These are phyloP conservation scores for Parnassius orleans DNA, from an alignment of 2,888 invertebrate genomes.

Conservation along the genomic window DNA sequence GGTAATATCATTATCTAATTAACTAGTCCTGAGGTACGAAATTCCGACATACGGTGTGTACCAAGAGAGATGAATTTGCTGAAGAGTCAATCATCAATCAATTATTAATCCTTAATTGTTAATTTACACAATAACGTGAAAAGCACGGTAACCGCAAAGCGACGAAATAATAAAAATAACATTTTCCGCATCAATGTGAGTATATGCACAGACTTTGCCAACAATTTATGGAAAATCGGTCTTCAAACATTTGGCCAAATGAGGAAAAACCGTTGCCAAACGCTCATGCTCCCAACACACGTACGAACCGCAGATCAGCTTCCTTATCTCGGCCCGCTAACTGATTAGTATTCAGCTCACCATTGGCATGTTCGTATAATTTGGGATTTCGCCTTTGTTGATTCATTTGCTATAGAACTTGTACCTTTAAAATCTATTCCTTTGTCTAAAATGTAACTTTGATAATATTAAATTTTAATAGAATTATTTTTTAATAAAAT, in stretches of 20 bases:
- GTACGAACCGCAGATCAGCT: constrained; percentile 49
- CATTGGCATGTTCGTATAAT: constrained; percentile 51
- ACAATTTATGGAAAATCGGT: constrained; percentile 24
- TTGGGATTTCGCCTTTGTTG: constrained; percentile 50
- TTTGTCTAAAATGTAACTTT: too few relatives aligned
- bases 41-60: too few relatives aligned
- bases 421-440: background rate
- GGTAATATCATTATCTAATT: too few relatives aligned
- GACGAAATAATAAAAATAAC: too few relatives aligned
- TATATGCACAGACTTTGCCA: constrained; percentile 12
- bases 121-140: too few relatives aligned
- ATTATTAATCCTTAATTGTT: too few relatives aligned
- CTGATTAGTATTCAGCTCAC: constrained; percentile 50
- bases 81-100: too few relatives aligned
- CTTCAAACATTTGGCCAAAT: constrained; percentile 16
- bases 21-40: too few relatives aligned
- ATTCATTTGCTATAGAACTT: constrained; percentile 24
- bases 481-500: too few relatives aligned
- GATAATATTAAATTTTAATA: too few relatives aligned
- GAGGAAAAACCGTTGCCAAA: constrained; percentile 30
- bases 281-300: constrained; percentile 34
- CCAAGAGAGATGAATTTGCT: too few relatives aligned
- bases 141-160: too few relatives aligned
- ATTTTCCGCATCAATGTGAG: background rate
- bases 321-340: constrained; percentile 47